Evolutionary conservation across 2,113 vertebrate genomes (phyloP), one percentile per base, ranked within the genome.

Genomic region (Grammomys surdaster): DNA sequence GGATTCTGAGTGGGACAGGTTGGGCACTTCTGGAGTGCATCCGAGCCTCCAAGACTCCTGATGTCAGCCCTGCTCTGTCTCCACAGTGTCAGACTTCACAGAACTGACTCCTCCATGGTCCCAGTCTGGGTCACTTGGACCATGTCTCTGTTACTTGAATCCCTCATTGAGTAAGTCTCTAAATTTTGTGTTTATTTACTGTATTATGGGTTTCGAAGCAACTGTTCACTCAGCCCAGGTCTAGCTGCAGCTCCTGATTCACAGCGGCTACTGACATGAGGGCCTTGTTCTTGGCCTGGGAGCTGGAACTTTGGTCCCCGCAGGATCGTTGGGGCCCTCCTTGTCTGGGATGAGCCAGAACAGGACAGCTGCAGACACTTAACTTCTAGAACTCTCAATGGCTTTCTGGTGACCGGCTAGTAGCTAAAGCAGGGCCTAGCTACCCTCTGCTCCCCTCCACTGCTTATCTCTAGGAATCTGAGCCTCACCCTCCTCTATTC

Each of bases 201-300:
- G 28, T 54, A 36, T 17, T 0, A 2, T 56, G 46, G 20, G 14
- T 19, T 3, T 19, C 40, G 0, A 1, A 8, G 73, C 0, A 16
- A 69, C n/a, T 22, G 22, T 13, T 1, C 31, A 36, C 5, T 28
- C 6, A 11, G 67, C 10, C 19, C 26, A 19, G 54, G 17, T 67
- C 76, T 31, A 14, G n/a, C 51, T n/a, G 11, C 22, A n/a, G 54
- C 40, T 28, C 26, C 73, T 81, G n/a, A 28, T 31, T 28, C 63
- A 36, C 0, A 13, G 19, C 0, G 9, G 40, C 26, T 26, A 28
- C 58, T 36, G 10, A 48, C 26, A 46, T 4, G 7, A 13, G 54
- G 33, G 84, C 70, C 63, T 31, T 5, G 2, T 40, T 11, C 63
- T 73, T 58, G 36, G 72, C 54, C 31, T 24, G 28, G 51, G 22